Evolutionary conservation across 2,797 vertebrate species (phyloP), one percentile per base, ranked within the genome.

Genomic region (Cacajao melanocephalus): DNA sequence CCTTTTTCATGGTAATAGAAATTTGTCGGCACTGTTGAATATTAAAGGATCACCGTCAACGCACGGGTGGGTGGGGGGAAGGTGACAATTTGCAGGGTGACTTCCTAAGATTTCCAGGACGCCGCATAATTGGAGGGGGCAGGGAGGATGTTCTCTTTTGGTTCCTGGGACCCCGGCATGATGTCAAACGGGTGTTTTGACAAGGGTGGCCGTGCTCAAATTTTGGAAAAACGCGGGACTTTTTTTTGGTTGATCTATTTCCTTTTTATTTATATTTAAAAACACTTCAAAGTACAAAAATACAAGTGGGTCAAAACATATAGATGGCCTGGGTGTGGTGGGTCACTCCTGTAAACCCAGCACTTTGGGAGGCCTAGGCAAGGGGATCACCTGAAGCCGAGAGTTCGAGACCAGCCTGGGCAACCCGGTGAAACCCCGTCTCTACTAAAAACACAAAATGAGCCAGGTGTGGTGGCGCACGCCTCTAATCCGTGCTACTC

Each of bases 61-160:
- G 39, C 6, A 24, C 44, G 22, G 3, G 75, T 12, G 57, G 8
- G n/a, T 2, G 78, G 24, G 7, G 17, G 28, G 20, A 3, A 3
- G 39, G 19, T 75, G 52, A n/a, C 48, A 19, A 0, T 73, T 2
- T 33, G 52, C 73, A 7, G 30, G 17, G 58, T 5, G 41, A 39
- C 41, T 55, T 7, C 13, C 1, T 11, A 6, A 8, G 6, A 20
- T 20, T 52, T 6, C 10, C 36, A 33, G 0, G 26, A 14, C 2
- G 0, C 7, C 2, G 28, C 4, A 7, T 13, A 19, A 12, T 30
- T 15, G 0, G 10, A 58, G 14, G 30, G 33, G 4, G 50, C 10
- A 1, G 0, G 1, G 7, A 1, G 1, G 1, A 6, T 41, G 3
- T 1, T 28, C 13, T 4, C 6, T 15, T 41, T 15, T 11, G 9